These are phyloP conservation scores for Sthenelais limicola DNA, from an alignment of 2,888 invertebrate species.

Conservation along the genomic window DNA sequence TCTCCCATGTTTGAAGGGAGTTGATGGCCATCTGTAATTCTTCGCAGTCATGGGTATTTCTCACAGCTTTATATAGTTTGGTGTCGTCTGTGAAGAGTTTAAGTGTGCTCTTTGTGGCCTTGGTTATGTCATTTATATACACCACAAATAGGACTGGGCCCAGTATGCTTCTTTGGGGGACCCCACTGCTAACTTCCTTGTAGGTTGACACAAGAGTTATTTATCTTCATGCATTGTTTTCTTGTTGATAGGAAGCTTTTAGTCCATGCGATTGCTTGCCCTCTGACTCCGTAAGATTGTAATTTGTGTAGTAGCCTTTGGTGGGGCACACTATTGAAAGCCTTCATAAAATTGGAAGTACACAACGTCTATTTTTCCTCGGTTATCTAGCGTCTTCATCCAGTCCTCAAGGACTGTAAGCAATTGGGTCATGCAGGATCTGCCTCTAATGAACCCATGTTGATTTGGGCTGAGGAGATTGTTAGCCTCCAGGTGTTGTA, in stretches of 20 bases:
- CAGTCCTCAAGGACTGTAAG: neutral
- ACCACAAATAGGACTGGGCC: neutral
- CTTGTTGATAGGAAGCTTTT: neutral
- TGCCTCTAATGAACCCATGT: neutral
- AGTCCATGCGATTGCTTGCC: neutral
- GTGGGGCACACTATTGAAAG: neutral
- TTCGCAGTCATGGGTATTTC: neutral
- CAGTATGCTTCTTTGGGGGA: neutral
- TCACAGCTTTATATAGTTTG: conserved; percentile 71
- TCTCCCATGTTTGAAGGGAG: neutral
- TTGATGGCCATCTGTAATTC: neutral
- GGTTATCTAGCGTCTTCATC: neutral
- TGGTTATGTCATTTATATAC: neutral
- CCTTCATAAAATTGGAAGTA: neutral
- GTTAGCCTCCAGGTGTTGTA: neutral
- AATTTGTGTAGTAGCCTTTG: too few species aligned
- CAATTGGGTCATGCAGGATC: neutral
- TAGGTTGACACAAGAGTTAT: neutral
- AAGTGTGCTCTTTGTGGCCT: neutral
- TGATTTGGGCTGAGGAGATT: neutral
- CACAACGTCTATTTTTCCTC: neutral
- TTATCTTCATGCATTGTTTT: neutral
- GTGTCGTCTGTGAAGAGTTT: neutral
- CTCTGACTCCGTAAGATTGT: neutral
- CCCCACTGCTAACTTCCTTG: neutral